Evolutionary conservation across 2,113 vertebrate species (phyloP), one percentile per base, ranked within the genome.

Genomic region (Pseudorectes ferrugineus): DNA sequence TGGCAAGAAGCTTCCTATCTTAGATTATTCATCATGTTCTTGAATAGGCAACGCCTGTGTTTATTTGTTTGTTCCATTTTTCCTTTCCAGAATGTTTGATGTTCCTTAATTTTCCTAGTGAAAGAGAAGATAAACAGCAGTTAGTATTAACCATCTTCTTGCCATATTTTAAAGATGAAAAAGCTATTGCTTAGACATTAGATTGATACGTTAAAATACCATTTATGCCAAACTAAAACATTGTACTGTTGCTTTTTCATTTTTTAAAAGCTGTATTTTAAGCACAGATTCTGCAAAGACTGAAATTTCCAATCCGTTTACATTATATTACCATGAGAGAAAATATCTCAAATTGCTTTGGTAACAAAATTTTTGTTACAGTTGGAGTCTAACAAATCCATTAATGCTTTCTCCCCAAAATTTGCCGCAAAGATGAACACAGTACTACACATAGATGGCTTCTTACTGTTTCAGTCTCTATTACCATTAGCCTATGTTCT

Each of bases 291-390:
- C 24, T 79, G 6, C 9, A 28, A 74, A 31, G 12, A 22, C 4
- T 46, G 42, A 70, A 13, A 57, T 61, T 88, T 66, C 31, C 6
- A 31, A 16, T 65, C 6, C 0, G 0, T 40, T 48, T 51, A 16
- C 23, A 42, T n/a, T 4, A 46, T 22, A 28, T 2, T 29, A 31
- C 6, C 4, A 6, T n/a, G 9, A 26, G 35, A 43, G 17, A 71
- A 79, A 80, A 91, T 25, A 33, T 15, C 15, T 68, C 15, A 45
- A 63, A 74, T 80, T 48, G 8, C 18, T 52, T 67, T 23, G 17
- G 5, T 43, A 49, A 20, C 0, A 82, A 68, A 59, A 15, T 59
- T 73, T 85, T 68, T 85, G 8, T 48, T 76, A n/a, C 7, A 12
- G 7, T 35, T 71, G 38, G 13, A 65, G 3, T 59, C 12, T n/a